Evolutionary conservation across 2,888 invertebrate genomes (phyloP), one percentile per base, ranked within the genome.

Genomic region (Tillus elongatus): DNA sequence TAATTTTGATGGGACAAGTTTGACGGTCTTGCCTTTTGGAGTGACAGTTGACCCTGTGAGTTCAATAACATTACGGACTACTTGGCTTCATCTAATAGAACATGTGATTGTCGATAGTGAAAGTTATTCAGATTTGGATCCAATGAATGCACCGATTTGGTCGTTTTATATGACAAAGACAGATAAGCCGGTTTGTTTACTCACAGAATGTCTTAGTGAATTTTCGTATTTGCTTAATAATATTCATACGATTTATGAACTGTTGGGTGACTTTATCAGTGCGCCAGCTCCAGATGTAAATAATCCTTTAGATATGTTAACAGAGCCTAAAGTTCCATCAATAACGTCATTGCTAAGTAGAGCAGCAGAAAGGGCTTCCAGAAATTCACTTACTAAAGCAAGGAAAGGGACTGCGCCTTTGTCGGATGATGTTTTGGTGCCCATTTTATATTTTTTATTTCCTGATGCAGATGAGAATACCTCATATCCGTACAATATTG

Each of bases 51-150:
- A 91, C 66, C 89, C 91, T 1, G 71, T 88, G 46, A 81, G 80
- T 35, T 79, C 82, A 60, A 71, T 91, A 14, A 68, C 79, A 43
- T 63, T 92, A 10, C 82, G 82, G 58, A 79, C 87, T 29, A 84
- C 83, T 13, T 96, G 95, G 95, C 84, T 85, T 1, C 75, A 80
- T 57, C 71, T 93, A 45, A 76, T 82, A 2, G 93, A 92, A 61
- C 82, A 85, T 60, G 75, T 86, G 40, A 79, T 91, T 14, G 79
- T 90, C 2, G 96, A 97, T 59, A 87, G 85, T 43, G 84, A 87
- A 49, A 78, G 78, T 44, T 88, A 86, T 63, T 82, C 87, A 12
- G 91, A 93, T 62, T 81, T 96, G 53, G 83, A 92, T 59, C 90
- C 95, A 1, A 62, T 75, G 30, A 71, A 75, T 73, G 75, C 92